Conservation (phyloP, 1,140 invertebrate genomes). For the Hylaeus volcanicus region DNA sequence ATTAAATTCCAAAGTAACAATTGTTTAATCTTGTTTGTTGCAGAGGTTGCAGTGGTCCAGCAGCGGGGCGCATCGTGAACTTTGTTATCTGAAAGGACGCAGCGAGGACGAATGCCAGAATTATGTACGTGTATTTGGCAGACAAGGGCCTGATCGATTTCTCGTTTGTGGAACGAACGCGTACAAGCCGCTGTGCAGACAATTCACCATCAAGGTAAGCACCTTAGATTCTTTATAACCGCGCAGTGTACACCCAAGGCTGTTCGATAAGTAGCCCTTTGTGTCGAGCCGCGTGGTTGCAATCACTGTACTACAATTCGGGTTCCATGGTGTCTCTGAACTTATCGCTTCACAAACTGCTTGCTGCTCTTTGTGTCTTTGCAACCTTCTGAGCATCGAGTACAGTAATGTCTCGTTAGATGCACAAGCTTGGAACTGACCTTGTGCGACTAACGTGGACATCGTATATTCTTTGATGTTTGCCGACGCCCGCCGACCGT, state of each 20-base stretch:
- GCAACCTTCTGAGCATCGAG: no score
- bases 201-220: constrained; percentile 85
- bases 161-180: constrained; percentile 98
- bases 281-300: not conserved
- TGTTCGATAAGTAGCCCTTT: constrained; percentile 8
- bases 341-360: not conserved
- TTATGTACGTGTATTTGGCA: constrained; percentile 93
- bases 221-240: not conserved
- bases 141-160: constrained; percentile 86
- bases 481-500: no score
- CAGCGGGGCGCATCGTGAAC: constrained; percentile 88
- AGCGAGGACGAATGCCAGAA: constrained; percentile 95
- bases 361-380: no score
- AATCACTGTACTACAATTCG: not conserved
- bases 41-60: constrained; percentile 93
- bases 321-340: not conserved
- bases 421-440: no score
- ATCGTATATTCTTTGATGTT: no score
- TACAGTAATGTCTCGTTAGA: no score
- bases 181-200: constrained; percentile 95
- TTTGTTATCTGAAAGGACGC: constrained; percentile 94
- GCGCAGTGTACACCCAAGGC: constrained; percentile 8
- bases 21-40: constrained; percentile 67
- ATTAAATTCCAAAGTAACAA: constrained; percentile 36
- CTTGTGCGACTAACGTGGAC: no score